These are phyloP conservation scores for Bambusicola thoracicus DNA, from an alignment of 2,113 vertebrate species.

Conservation along the genomic window DNA sequence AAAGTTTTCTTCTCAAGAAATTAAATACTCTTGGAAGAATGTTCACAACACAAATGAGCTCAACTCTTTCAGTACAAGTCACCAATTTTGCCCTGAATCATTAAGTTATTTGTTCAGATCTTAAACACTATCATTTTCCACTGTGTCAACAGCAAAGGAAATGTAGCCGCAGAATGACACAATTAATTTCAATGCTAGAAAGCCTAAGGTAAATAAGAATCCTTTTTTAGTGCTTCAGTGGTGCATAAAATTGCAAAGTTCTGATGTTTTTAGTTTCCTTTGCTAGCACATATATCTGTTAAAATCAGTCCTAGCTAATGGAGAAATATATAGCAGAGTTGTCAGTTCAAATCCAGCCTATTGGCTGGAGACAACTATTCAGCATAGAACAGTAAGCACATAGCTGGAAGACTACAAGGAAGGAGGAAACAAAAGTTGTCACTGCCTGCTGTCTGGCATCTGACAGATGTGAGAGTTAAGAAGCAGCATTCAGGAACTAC, in stretches of 20 bases:
- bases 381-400: not conserved
- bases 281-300: not conserved
- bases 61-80: not conserved
- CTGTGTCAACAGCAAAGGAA: not conserved
- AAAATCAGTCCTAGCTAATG: not conserved
- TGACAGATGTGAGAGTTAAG: not conserved
- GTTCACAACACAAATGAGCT: slow-evolving; percentile 11
- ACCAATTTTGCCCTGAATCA: not conserved
- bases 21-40: not conserved
- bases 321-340: not conserved
- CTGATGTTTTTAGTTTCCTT: not conserved
- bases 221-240: not conserved
- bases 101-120: not conserved
- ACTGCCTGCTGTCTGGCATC: not conserved
- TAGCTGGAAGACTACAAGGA: not conserved
- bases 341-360: not conserved
- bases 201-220: slow-evolving; percentile 32
- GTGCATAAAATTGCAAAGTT: not conserved
- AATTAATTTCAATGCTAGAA: slow-evolving; percentile 30
- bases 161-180: not conserved
- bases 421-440: not conserved
- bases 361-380: not conserved
- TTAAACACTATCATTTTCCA: not conserved
- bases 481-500: not conserved
- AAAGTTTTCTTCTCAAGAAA: slow-evolving; percentile 38